Percentiles rank a stretch among this genome's conserved stretches.
Conservation (phyloP, 2,888 invertebrate species). For the Megastigmus dorsalis region DNA sequence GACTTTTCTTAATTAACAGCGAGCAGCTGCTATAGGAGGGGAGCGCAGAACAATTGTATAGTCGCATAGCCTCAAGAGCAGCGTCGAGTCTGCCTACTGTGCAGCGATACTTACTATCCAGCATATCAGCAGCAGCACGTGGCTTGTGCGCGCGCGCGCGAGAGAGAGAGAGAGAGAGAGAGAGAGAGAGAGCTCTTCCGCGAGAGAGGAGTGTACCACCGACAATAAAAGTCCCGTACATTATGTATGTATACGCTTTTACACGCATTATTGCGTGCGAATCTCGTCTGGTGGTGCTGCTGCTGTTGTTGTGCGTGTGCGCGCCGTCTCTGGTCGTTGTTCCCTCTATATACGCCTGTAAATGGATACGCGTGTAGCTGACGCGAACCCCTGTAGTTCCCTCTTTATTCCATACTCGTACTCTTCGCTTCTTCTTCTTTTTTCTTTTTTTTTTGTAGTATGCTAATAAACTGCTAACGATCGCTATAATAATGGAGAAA, state of each 20-base stretch:
- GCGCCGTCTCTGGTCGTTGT: neutral
- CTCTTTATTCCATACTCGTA: neutral
- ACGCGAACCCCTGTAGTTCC: neutral
- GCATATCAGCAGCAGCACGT: no score
- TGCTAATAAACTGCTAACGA: constrained; percentile 34
- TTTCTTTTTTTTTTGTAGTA: neutral
- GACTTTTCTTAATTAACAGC: no score
- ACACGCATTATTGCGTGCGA: constrained; percentile 14
- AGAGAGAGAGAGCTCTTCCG: neutral
- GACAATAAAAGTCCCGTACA: constrained; percentile 32
- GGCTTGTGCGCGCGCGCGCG: neutral
- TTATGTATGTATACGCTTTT: neutral
- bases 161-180: neutral
- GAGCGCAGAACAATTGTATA: no score
- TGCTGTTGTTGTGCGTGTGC: no score
- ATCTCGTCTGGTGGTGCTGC: neutral
- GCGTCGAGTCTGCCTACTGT: no score
- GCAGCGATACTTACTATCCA: no score
- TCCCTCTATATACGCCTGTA: no score
- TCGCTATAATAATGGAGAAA: neutral
- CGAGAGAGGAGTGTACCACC: no score
- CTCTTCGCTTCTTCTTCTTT: neutral
- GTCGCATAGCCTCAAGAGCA: no score
- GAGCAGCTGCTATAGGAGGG: no score
- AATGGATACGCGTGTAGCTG: neutral